These are phyloP conservation scores for Philotrypesis tridentata DNA, from an alignment of 1,140 invertebrate genomes.

Conservation along the genomic window DNA sequence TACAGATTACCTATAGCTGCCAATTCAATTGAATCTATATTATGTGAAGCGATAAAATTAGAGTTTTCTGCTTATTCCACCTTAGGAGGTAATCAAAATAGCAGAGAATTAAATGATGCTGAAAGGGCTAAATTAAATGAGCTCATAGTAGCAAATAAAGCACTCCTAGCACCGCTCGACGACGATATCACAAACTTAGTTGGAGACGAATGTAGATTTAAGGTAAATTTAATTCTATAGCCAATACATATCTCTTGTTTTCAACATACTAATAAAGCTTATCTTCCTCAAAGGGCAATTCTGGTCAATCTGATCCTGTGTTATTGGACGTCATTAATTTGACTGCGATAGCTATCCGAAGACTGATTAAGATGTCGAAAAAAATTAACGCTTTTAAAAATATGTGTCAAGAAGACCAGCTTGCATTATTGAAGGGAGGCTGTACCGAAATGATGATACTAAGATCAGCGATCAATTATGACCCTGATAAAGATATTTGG, in stretches of 20 bases:
- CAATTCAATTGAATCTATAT: constrained; percentile 85
- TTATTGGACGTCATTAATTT: constrained; percentile 90
- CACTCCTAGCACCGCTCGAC: constrained; percentile 85
- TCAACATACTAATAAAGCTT: constrained; percentile 18
- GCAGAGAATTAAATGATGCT: constrained; percentile 85
- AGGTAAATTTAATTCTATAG: constrained; percentile 68
- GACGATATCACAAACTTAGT: constrained; percentile 83
- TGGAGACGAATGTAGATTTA: constrained; percentile 77
- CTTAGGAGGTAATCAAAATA: constrained; percentile 76
- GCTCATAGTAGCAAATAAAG: constrained; percentile 88
- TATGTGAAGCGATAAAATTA: constrained; percentile 87
- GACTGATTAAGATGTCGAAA: constrained; percentile 94
- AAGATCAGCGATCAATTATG: constrained; percentile 90
- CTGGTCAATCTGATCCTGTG: constrained; percentile 80
- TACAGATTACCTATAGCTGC: constrained; percentile 66
- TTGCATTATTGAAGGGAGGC: constrained; percentile 89
- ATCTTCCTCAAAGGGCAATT: constrained; percentile 71
- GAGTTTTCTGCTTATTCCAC: constrained; percentile 84
- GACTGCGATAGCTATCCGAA: constrained; percentile 90
- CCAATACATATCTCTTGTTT: background rate
- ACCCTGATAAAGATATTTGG: constrained; percentile 88
- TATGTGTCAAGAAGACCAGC: constrained; percentile 93
- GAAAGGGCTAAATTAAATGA: constrained; percentile 89
- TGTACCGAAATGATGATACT: constrained; percentile 95
- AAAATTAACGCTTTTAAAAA: constrained; percentile 91